Evolutionary conservation across 2,888 invertebrate species (phyloP).

Genomic region (Diaprepes abbreviatus): DNA sequence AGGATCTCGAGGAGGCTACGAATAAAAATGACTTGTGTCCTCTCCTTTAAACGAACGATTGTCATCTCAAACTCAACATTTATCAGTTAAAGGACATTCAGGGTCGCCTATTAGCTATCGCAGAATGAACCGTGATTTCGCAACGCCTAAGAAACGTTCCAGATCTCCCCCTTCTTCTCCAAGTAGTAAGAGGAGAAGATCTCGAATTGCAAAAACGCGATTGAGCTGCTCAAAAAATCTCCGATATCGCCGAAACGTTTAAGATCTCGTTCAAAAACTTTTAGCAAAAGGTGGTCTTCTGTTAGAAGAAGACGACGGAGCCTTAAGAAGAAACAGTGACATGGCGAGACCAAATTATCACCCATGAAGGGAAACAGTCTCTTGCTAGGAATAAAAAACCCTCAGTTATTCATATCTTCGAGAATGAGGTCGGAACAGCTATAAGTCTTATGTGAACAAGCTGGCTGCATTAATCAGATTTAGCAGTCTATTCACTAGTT

Average conservation of each 20-base stretch:
- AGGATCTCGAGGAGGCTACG: not conserved
- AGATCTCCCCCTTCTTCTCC: not conserved
- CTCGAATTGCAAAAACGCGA: conserved; percentile 22
- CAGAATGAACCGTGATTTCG: not conserved
- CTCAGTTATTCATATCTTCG: conserved; percentile 39
- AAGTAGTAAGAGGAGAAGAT: not conserved
- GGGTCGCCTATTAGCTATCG: not conserved
- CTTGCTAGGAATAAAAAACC: conserved; percentile 18
- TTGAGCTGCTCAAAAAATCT: conserved; percentile 12
- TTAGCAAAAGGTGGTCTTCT: conserved; percentile 3
- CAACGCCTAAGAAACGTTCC: conserved; percentile 10
- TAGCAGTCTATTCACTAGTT: no score
- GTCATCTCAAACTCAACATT: not conserved
- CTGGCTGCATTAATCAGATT: no score
- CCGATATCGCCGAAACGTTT: not conserved
- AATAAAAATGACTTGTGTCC: not conserved
- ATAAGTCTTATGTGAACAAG: no score
- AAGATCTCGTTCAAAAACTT: conserved; percentile 12
- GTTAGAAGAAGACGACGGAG: not conserved
- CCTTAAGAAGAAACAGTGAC: no score
- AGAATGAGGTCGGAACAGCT: not conserved
- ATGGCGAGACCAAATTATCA: not conserved
- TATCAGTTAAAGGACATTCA: not conserved
- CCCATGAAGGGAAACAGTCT: not conserved
- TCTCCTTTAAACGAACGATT: not conserved